A percentile compares a stretch with the other conserved stretches of the same genome.
phyloP scores from a whole-genome alignment of 2,797 vertebrate species.

The Parambassis ranga region DNA sequence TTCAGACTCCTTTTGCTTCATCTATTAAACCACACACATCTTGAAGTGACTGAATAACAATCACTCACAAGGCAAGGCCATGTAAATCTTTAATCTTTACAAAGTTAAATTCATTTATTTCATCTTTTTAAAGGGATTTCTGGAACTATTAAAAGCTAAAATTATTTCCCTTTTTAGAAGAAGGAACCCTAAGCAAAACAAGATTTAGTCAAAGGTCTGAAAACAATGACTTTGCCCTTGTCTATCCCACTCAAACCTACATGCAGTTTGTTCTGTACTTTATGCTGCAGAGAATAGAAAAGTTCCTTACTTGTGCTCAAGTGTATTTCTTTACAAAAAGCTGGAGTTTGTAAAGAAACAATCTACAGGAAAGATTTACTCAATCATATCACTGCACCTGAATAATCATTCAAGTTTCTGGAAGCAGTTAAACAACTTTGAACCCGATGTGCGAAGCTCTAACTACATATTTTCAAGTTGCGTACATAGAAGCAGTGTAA shows the following conservation, averaged over 20 bases:
- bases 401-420: too few species aligned
- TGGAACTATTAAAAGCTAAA: neutral
- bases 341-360: neutral
- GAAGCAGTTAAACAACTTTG: too few species aligned
- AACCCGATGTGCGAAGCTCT: too few species aligned
- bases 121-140: neutral
- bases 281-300: neutral
- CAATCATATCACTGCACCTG: too few species aligned
- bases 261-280: neutral
- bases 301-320: neutral
- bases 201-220: neutral
- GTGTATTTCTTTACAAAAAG: neutral
- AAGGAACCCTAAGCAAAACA: neutral
- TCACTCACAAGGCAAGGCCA: slow-evolving; percentile 22
- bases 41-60: slow-evolving; percentile 13
- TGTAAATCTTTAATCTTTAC: slow-evolving; percentile 3
- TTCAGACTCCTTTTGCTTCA: neutral
- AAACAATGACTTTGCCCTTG: neutral
- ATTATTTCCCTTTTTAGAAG: neutral
- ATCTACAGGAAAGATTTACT: neutral
- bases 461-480: too few species aligned
- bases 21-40: neutral
- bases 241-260: neutral
- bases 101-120: neutral
- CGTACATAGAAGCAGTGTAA: too few species aligned